Evolutionary conservation across 2,113 vertebrate species (phyloP).

Genomic region (Bufo bufo): DNA sequence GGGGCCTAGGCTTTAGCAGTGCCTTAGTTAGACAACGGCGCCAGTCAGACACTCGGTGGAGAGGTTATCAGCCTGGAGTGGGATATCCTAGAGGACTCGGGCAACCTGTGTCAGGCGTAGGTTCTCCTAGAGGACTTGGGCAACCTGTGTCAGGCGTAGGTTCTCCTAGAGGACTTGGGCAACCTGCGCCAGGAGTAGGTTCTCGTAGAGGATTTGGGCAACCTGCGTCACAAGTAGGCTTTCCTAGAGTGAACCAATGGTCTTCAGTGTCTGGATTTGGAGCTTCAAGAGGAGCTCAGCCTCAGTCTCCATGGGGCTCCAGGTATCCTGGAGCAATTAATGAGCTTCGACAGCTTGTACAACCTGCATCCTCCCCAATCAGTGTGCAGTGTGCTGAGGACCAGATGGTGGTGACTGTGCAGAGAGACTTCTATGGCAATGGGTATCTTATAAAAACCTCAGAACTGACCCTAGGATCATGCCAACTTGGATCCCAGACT

Average conservation of each 20-base stretch:
- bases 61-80: not conserved
- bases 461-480: conserved; percentile 10
- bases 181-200: not conserved
- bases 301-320: not conserved
- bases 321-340: not conserved
- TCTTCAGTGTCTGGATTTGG: not conserved
- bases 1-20: not conserved
- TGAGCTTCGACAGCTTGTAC: not conserved
- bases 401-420: conserved; percentile 19
- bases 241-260: not conserved
- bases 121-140: not conserved
- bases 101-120: not conserved
- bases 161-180: not conserved
- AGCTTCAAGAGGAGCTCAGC: not conserved
- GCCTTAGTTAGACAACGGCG: not conserved
- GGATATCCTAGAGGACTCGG: not conserved
- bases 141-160: not conserved
- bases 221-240: not conserved
- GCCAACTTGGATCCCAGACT: not conserved
- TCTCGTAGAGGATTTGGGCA: not conserved
- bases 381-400: conserved; percentile 18
- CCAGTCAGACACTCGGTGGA: conserved; percentile 9
- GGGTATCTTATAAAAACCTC: not conserved
- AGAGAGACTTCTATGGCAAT: conserved; percentile 29
- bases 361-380: not conserved